These are phyloP conservation scores for Lacanobia wlatinum DNA, from an alignment of 2,888 invertebrate genomes.

Conservation along the genomic window DNA sequence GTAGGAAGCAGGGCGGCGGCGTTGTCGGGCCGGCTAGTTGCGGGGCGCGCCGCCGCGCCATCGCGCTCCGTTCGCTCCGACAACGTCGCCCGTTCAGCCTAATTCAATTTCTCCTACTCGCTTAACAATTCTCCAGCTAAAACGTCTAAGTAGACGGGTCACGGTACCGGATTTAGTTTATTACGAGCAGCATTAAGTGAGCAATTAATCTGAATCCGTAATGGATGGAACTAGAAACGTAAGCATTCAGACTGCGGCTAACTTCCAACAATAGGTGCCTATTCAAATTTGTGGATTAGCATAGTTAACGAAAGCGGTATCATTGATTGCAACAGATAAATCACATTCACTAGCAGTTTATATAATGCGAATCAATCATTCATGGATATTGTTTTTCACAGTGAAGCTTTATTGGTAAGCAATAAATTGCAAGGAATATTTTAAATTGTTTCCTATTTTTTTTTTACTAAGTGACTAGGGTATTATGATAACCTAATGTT, in stretches of 20 bases:
- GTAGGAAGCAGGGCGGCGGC: conserved; percentile 61
- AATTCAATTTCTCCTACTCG: conserved; percentile 84
- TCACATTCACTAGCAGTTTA: conserved; percentile 45
- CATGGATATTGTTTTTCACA: conserved; percentile 22
- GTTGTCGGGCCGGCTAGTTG: conserved; percentile 37
- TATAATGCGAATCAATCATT: conserved; percentile 39
- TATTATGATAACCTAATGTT: too few species aligned
- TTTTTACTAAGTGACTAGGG: too few species aligned
- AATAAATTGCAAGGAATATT: too few species aligned
- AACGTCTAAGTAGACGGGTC: conserved; percentile 83
- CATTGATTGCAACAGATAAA: conserved; percentile 64
- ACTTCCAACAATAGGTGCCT: conserved; percentile 75
- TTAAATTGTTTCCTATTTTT: too few species aligned
- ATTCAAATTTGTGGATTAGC: conserved; percentile 77
- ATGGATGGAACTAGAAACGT: conserved; percentile 78
- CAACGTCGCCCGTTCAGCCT: conserved; percentile 75
- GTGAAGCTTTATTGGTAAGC: not conserved
- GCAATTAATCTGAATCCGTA: conserved; percentile 82
- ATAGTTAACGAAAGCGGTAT: conserved; percentile 68
- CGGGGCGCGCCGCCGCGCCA: conserved; percentile 31
- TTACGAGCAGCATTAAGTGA: conserved; percentile 83
- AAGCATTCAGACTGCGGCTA: conserved; percentile 78
- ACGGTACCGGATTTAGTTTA: conserved; percentile 83
- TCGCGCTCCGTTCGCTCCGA: conserved; percentile 44
- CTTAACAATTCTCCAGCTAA: conserved; percentile 83